Base-by-base conservation (phyloP, 2,888 invertebrate genomes). In the Drosophila eohydei region DNA sequence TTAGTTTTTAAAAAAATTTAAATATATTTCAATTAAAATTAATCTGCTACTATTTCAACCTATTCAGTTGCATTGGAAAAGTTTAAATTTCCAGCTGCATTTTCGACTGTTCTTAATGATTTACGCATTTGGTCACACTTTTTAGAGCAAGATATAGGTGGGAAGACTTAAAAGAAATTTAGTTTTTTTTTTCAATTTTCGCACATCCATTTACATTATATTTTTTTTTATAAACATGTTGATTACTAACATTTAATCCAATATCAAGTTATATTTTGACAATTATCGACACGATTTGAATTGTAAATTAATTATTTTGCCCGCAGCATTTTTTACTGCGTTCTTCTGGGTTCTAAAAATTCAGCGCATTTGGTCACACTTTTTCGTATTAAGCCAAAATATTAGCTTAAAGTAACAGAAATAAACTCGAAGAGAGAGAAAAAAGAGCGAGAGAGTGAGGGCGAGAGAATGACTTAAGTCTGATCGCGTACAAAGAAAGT, bases 1-100 rank as follows among this genome's bases (percentile, higher is more conserved):
- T 96, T 93, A 94, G 95, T 7, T 6, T 36, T 16, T 3, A 11
- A n/a, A 3, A 6, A 26, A 64, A 38, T 56, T 57, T 5, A 38
- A 40, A 9, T 30, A 21, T 14, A 2, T 50, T 30, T 30, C 16
- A 4, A 26, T 4, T 36, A 9, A 36, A 36, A 12, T 5, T 21
- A 21, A 21, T 21, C 21, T 21, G 21, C 21, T 21, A 21, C 21
- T 21, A 21, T 21, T 21, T 21, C 21, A 21, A 21, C 1, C 21
- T 21, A 1, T 21, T 21, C 21, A 21, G 21, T 21, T 21, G 21
- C 21, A 21, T 21, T 21, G 21, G 4, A 12, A 6, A 7, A 32
- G 7, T 14, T 41, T 2, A n/a, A 41, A 41, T n/a, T 41, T 41
- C n/a, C 40, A 40, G 40, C 40, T 12, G 40, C n/a, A 41, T n/a